Percentiles rank a stretch among this genome's conserved stretches.
Conservation (phyloP, 2,797 vertebrate genomes). For the Sibirionetta formosa region DNA sequence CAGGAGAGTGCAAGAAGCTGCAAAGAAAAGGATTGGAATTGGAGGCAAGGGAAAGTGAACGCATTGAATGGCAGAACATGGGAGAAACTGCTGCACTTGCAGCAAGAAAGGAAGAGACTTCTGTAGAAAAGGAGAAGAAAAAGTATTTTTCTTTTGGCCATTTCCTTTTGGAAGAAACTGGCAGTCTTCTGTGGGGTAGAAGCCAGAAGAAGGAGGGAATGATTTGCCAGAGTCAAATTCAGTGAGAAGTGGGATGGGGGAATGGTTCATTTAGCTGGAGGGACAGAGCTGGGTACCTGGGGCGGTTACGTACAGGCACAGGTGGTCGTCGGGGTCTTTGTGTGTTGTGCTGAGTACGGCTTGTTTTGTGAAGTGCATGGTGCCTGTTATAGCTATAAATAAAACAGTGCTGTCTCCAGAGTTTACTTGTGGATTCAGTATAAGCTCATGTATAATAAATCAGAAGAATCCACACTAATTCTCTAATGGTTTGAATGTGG, state of each 20-base stretch:
- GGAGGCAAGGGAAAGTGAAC: neutral
- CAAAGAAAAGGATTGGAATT: neutral
- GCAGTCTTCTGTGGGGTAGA: neutral
- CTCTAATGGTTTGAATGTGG: neutral
- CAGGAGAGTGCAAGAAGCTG: neutral
- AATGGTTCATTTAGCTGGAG: neutral
- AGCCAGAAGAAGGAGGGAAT: neutral
- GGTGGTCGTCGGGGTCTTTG: neutral
- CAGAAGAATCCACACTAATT: neutral
- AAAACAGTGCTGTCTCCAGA: neutral
- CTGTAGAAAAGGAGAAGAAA: neutral
- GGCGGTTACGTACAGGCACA: accelerated
- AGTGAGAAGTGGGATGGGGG: neutral
- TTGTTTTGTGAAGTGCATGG: neutral
- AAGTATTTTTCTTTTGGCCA: neutral
- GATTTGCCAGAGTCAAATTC: neutral
- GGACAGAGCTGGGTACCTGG: neutral
- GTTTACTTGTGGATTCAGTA: neutral
- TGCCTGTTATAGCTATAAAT: neutral
- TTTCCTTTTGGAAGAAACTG: neutral
- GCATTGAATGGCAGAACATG: neutral
- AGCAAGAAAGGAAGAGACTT: neutral
- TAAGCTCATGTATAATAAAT: neutral
- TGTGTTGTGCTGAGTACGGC: neutral
- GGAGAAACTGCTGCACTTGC: neutral